These are phyloP conservation scores for Myodes glareolus DNA, from an alignment of 2,113 vertebrate species.

Conservation along the genomic window DNA sequence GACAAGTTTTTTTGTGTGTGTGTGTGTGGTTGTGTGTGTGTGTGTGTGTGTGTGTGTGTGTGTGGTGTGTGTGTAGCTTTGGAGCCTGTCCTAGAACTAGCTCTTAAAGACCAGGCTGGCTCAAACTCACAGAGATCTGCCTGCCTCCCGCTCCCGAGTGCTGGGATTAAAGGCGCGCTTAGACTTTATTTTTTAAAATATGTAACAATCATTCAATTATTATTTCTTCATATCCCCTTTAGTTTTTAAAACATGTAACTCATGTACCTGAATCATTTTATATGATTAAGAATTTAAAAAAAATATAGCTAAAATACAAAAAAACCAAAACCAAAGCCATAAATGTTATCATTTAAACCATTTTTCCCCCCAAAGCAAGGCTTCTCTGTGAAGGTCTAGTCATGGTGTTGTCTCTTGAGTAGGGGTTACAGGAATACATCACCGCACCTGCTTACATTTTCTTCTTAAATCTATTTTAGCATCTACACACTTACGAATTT, in stretches of 20 bases:
- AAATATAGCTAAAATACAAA: background rate
- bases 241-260: slow-evolving; percentile 8
- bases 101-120: no score
- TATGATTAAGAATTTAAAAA: background rate
- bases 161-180: no score
- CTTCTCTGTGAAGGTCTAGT: background rate
- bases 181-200: slow-evolving; percentile 44
- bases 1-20: no score
- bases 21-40: no score
- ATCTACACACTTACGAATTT: background rate
- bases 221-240: background rate
- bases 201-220: background rate
- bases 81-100: no score
- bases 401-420: background rate
- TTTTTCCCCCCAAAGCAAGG: background rate
- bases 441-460: background rate
- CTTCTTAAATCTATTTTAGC: background rate
- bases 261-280: background rate
- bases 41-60: no score
- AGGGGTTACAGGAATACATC: background rate
- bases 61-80: no score
- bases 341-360: background rate
- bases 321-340: background rate
- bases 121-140: no score
- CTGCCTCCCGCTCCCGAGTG: no score